Conservation (phyloP, 2,113 vertebrate species). For the Delphinapterus leucas region DNA sequence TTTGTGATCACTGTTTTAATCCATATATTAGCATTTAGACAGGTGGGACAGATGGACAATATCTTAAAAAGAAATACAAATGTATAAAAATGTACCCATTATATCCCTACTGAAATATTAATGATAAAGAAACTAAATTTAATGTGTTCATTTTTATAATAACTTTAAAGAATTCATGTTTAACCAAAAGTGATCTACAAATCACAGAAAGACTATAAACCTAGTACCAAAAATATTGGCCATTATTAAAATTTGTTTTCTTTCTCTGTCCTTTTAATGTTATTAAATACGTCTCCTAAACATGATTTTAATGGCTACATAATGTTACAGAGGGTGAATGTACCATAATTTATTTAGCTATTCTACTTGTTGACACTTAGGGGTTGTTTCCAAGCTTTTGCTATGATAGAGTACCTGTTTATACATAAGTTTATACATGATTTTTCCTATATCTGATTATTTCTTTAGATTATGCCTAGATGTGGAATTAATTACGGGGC, state of each 20-base stretch:
- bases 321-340: neutral
- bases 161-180: conserved; percentile 77
- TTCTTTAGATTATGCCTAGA: neutral
- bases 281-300: neutral
- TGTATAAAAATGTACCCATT: conserved; percentile 61
- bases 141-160: conserved; percentile 74
- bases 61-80: neutral
- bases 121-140: conserved; percentile 62
- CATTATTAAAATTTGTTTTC: conserved; percentile 23
- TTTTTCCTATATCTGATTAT: conserved; percentile 14
- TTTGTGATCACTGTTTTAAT: conserved; percentile 26
- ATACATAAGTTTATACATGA: neutral
- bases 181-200: conserved; percentile 82
- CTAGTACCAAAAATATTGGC: neutral
- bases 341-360: conserved; percentile 16
- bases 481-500: neutral
- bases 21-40: conserved; percentile 42
- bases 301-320: neutral
- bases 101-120: conserved; percentile 79
- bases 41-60: conserved; percentile 59
- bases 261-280: neutral
- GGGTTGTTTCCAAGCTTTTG: neutral
- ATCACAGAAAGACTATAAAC: conserved; percentile 60
- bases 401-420: neutral
- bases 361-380: neutral